A percentile compares a stretch with the other conserved stretches of the same genome.
phyloP scores from a whole-genome alignment of 2,888 invertebrate species.

The Lycaena phlaeas region DNA sequence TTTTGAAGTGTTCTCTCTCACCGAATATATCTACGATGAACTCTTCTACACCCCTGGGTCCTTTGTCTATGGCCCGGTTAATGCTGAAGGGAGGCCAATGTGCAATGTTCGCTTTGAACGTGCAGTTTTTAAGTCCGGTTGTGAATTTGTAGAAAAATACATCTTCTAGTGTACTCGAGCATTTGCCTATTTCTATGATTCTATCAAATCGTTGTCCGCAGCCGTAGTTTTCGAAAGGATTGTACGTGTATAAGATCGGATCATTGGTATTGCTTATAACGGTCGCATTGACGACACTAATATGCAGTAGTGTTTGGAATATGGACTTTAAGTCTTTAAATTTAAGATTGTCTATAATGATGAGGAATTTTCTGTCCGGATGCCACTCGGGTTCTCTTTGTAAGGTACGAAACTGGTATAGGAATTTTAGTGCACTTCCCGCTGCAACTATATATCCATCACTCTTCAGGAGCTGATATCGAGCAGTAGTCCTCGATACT shows the following conservation, averaged over 20 bases:
- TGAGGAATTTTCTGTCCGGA: constrained; percentile 31
- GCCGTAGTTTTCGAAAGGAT: constrained; percentile 40
- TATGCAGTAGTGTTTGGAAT: constrained; percentile 30
- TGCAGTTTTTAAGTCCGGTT: constrained; percentile 36
- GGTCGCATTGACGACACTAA: constrained; percentile 29
- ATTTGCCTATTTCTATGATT: constrained; percentile 33
- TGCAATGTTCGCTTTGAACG: constrained; percentile 28
- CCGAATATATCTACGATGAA: constrained; percentile 29
- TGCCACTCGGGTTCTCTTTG: constrained; percentile 31
- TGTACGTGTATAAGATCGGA: constrained; percentile 35
- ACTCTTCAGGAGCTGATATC: constrained; percentile 9
- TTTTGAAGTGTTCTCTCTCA: constrained; percentile 29
- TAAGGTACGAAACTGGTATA: constrained; percentile 18
- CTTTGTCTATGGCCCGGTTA: constrained; percentile 17
- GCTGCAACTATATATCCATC: constrained; percentile 29
- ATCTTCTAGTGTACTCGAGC: constrained; percentile 19
- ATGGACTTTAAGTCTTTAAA: constrained; percentile 22
- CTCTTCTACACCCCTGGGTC: constrained; percentile 23
- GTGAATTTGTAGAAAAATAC: constrained; percentile 31
- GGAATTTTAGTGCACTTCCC: constrained; percentile 20
- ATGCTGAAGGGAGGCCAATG: constrained; percentile 39
- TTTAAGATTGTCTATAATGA: constrained; percentile 26
- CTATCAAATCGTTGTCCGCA: constrained; percentile 40
- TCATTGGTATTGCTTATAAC: constrained; percentile 29
- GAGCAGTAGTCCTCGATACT: constrained; percentile 5